Conservation (phyloP, 2,113 vertebrate genomes). For the Pterocles orientalis region DNA sequence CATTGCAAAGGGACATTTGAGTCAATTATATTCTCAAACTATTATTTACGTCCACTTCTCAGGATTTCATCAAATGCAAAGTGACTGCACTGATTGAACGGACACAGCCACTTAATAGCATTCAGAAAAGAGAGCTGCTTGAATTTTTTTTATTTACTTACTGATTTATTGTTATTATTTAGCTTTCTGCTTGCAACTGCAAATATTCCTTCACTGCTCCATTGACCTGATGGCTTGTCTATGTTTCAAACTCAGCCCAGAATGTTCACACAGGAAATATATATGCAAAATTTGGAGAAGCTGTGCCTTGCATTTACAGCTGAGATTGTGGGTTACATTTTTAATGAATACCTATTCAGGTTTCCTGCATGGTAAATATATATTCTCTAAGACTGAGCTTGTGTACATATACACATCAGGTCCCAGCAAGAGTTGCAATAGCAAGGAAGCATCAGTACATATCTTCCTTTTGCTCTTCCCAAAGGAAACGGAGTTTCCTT, state of each 20-base stretch:
- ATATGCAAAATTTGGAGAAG: neutral
- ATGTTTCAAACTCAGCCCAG: neutral
- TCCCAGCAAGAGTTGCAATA: neutral
- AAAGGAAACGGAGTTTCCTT: neutral
- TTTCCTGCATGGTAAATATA: neutral
- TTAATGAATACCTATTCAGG: neutral
- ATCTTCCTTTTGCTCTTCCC: neutral
- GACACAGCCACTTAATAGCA: neutral
- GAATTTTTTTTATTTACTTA: conserved; percentile 18
- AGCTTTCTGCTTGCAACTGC: conserved; percentile 30
- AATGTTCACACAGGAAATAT: conserved; percentile 3
- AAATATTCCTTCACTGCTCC: conserved; percentile 9
- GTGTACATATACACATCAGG: neutral
- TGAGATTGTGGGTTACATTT: neutral
- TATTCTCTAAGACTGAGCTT: neutral
- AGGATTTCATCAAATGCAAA: conserved; percentile 45
- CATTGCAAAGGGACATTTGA: neutral
- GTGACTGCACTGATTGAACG: neutral
- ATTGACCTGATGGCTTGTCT: conserved; percentile 17
- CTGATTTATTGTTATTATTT: conserved; percentile 54
- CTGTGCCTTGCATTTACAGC: neutral
- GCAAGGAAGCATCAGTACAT: neutral
- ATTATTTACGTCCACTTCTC: neutral
- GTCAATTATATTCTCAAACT: neutral
- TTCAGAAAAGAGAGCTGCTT: neutral